phyloP scores from a whole-genome alignment of 2,113 vertebrate species.

The Arizona elegans region DNA sequence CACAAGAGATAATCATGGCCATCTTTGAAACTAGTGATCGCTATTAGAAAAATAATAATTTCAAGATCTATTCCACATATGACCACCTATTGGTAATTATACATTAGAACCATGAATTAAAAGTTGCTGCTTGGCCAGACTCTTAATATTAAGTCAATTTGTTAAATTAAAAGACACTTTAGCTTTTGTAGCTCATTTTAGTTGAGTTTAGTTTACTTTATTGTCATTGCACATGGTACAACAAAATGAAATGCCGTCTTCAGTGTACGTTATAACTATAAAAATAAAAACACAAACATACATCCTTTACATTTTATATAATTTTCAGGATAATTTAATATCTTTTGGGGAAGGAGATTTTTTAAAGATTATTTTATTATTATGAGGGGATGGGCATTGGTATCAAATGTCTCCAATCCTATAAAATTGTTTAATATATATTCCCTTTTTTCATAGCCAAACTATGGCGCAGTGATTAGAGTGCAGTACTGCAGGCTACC shows the following conservation, averaged over 20 bases:
- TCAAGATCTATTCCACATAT: not conserved
- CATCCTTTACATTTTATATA: too few species aligned
- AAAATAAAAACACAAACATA: too few species aligned
- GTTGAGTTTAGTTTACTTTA: too few species aligned
- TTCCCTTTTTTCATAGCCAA: not conserved
- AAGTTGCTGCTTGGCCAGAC: not conserved
- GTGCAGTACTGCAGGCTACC: too few species aligned
- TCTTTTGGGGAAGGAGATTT: not conserved
- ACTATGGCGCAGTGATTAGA: not conserved
- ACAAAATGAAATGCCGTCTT: too few species aligned
- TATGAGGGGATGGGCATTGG: not conserved
- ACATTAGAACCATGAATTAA: not conserved
- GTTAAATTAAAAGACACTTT: not conserved
- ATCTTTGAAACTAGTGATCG: not conserved
- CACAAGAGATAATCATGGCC: not conserved
- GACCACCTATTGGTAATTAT: not conserved
- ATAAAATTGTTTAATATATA: not conserved
- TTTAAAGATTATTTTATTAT: not conserved
- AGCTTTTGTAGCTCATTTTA: not conserved
- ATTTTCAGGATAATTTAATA: not conserved
- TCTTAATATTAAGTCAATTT: not conserved
- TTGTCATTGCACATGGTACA: too few species aligned
- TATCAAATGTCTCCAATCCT: not conserved
- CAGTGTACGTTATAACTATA: too few species aligned
- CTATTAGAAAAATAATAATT: not conserved